Evolutionary conservation across 92 coral and sea anemone genomes (phyloP).

Genomic region (Porites lobata): DNA sequence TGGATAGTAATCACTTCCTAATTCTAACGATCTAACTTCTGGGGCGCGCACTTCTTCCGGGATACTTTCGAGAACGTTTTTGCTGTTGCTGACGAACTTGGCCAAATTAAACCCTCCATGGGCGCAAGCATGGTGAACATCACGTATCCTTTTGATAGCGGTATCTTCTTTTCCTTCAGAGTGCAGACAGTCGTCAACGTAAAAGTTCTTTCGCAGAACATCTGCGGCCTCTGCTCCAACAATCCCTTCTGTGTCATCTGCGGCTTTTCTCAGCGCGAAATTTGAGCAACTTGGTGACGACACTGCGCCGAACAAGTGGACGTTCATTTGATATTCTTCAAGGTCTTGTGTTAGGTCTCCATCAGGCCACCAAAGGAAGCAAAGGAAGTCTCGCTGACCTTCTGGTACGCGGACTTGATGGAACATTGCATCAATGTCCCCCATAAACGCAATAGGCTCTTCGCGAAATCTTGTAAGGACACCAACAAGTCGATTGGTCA

Average conservation of each 20-base stretch:
- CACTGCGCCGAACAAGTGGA: constrained; percentile 32
- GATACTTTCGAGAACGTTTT: neutral
- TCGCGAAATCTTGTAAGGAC: constrained; percentile 41
- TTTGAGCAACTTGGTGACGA: constrained; percentile 32
- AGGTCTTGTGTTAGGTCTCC: neutral
- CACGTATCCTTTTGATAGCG: neutral
- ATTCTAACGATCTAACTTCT: constrained; percentile 5
- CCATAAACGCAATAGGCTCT: constrained; percentile 29
- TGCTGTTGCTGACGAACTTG: constrained; percentile 10
- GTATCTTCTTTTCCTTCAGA: neutral
- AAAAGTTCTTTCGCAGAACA: constrained; percentile 10
- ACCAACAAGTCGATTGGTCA: constrained; percentile 21
- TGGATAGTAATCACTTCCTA: neutral
- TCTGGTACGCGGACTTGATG: constrained; percentile 40
- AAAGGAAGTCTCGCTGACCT: constrained; percentile 20
- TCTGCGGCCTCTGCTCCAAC: constrained; percentile 4
- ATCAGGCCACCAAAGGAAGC: constrained; percentile 42
- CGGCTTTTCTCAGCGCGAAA: neutral
- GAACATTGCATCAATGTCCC: constrained; percentile 42
- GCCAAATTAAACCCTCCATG: constrained; percentile 26
- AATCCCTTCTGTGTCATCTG: neutral
- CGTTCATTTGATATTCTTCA: constrained; percentile 40
- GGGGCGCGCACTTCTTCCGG: neutral
- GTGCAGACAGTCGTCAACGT: constrained; percentile 20
- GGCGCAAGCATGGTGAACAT: neutral